Conservation (phyloP, 2,113 vertebrate species). For the Phoxinus phoxinus region DNA sequence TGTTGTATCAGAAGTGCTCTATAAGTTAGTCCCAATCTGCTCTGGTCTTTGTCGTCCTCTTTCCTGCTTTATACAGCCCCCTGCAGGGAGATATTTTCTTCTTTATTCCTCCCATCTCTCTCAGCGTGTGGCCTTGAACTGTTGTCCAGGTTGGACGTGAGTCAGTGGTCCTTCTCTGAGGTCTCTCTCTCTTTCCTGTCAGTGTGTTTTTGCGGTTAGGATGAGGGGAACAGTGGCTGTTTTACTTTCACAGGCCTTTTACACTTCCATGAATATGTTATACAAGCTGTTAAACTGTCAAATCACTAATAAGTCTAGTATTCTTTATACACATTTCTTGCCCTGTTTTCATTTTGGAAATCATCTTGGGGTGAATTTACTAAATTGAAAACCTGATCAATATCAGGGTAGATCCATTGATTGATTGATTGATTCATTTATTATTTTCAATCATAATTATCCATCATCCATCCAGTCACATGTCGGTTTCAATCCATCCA, state of each 20-base stretch:
- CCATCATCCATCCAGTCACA: too few relatives aligned
- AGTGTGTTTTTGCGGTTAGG: slow-evolving; percentile 6
- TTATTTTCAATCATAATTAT: too few relatives aligned
- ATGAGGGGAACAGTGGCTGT: slow-evolving; percentile 1
- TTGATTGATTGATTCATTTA: too few relatives aligned
- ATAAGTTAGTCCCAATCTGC: neutral
- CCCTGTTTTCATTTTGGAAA: too few relatives aligned
- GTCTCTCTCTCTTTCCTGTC: neutral
- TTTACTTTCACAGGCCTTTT: slow-evolving; percentile 30
- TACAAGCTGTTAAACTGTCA: slow-evolving; percentile 24
- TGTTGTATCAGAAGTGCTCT: neutral
- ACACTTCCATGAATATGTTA: neutral
- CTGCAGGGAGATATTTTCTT: neutral
- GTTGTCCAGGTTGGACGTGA: neutral
- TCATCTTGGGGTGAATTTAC: too few relatives aligned
- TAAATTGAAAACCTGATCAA: too few relatives aligned
- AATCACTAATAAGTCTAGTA: neutral
- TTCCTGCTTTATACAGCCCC: slow-evolving; percentile 13
- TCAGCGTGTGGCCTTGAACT: neutral
- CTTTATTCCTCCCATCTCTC: neutral
- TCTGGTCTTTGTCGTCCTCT: slow-evolving; percentile 6
- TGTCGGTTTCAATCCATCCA: too few relatives aligned
- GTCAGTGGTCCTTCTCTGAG: neutral
- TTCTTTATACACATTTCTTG: neutral
- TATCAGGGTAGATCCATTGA: too few relatives aligned